phyloP scores from a whole-genome alignment of 2,797 vertebrate species.

The Sebastes trivittatus region DNA sequence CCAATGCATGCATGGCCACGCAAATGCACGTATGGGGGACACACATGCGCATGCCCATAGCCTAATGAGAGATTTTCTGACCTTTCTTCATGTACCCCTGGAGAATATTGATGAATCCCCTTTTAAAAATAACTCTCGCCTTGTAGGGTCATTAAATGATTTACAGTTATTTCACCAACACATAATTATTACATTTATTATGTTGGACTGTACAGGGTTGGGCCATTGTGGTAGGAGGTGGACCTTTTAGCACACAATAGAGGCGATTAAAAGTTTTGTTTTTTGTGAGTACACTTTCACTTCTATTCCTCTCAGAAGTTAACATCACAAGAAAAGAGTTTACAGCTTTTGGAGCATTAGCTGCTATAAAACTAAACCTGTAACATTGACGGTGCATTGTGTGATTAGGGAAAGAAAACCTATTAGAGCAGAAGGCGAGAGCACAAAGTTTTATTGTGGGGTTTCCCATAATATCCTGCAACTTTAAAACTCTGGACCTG shows the following conservation, averaged over 20 bases:
- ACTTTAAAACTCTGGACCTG: constrained; percentile 14
- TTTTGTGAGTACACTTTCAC: constrained; percentile 9
- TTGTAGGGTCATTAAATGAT: constrained; percentile 84
- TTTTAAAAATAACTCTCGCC: constrained; percentile 84
- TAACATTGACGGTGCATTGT: constrained; percentile 4
- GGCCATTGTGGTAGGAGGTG: constrained; percentile 52
- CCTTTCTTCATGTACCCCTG: constrained; percentile 80
- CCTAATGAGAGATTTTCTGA: constrained; percentile 82
- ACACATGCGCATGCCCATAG: constrained; percentile 53
- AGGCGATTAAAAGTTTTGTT: constrained; percentile 55
- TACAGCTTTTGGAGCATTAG: constrained; percentile 26
- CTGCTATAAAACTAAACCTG: constrained; percentile 24
- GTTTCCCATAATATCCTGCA: constrained; percentile 23
- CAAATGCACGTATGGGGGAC: constrained; percentile 27
- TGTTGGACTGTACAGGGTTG: constrained; percentile 62
- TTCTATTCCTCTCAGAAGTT: constrained; percentile 27
- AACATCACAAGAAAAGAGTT: constrained; percentile 35
- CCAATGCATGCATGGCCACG: constrained; percentile 39
- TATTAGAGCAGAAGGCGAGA: neutral
- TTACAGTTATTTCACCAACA: constrained; percentile 82
- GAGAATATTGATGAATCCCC: constrained; percentile 85
- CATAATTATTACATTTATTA: constrained; percentile 84
- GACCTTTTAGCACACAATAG: constrained; percentile 54
- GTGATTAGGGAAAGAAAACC: constrained; percentile 8
- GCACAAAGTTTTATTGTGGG: constrained; percentile 3